Conservation (phyloP, 2,888 invertebrate genomes). For the Cetonia aurata region DNA sequence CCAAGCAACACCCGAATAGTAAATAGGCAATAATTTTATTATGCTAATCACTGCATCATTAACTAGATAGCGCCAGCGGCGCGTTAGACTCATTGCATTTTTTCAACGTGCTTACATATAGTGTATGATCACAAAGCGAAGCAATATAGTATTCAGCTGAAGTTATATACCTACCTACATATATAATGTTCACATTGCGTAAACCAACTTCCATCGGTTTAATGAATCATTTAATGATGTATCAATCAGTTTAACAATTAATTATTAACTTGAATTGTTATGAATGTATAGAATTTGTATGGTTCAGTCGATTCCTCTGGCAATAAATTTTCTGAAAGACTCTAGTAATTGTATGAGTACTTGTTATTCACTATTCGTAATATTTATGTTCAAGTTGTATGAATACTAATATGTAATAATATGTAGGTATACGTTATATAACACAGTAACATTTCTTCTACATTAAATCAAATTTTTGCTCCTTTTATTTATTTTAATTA, state of each 20-base stretch:
- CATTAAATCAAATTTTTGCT: too few relatives aligned
- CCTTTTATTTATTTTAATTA: too few relatives aligned
- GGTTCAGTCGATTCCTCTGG: too few relatives aligned
- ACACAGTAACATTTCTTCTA: too few relatives aligned
- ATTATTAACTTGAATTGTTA: conserved; percentile 1
- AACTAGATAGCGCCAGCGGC: conserved; percentile 33
- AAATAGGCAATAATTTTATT: conserved; percentile 39
- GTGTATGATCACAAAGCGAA: not conserved
- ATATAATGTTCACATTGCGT: conserved; percentile 16
- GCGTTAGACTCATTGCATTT: conserved; percentile 25
- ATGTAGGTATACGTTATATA: too few relatives aligned
- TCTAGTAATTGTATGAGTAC: too few relatives aligned
- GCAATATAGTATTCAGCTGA: conserved; percentile 10
- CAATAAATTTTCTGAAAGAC: too few relatives aligned
- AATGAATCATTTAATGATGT: not conserved
- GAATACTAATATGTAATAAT: too few relatives aligned
- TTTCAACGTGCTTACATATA: conserved; percentile 3
- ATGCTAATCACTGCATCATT: conserved; percentile 33
- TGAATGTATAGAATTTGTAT: not conserved
- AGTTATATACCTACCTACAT: too few relatives aligned
- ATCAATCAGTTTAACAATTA: conserved; percentile 9
- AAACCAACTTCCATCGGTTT: conserved; percentile 13
- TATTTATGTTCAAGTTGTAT: too few relatives aligned
- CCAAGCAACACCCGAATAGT: conserved; percentile 34
- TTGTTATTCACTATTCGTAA: too few relatives aligned